Evolutionary conservation across 2,888 invertebrate genomes (phyloP).

Genomic region (Nephrotoma appendiculata): DNA sequence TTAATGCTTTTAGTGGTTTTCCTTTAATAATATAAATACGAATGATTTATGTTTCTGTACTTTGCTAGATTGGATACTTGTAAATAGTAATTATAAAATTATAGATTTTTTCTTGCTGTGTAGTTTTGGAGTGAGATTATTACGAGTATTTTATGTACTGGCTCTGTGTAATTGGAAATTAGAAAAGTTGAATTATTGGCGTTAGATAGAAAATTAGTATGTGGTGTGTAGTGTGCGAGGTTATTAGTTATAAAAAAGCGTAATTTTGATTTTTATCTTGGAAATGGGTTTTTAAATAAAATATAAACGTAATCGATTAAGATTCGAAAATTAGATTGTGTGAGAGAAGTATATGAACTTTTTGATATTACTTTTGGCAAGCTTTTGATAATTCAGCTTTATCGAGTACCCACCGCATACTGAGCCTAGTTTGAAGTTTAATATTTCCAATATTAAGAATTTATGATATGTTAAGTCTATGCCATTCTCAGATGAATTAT

Average conservation of each 20-base stretch:
- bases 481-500: no score
- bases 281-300: neutral
- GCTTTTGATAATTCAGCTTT: no score
- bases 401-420: no score
- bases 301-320: neutral
- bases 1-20: neutral
- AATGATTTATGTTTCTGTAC: neutral
- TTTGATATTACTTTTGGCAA: neutral
- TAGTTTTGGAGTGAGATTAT: neutral
- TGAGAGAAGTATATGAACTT: neutral
- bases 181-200: neutral
- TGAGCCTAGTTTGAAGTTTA: no score
- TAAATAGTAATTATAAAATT: neutral
- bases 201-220: neutral
- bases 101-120: neutral
- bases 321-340: neutral
- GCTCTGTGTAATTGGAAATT: neutral
- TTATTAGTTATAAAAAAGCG: neutral
- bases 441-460: no score
- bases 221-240: neutral
- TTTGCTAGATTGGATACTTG: neutral
- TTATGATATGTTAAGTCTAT: no score
- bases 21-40: neutral
- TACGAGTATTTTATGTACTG: neutral
- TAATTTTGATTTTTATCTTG: neutral